Conservation (phyloP, 2,797 vertebrate genomes). For the Chaetodon trifasciatus region DNA sequence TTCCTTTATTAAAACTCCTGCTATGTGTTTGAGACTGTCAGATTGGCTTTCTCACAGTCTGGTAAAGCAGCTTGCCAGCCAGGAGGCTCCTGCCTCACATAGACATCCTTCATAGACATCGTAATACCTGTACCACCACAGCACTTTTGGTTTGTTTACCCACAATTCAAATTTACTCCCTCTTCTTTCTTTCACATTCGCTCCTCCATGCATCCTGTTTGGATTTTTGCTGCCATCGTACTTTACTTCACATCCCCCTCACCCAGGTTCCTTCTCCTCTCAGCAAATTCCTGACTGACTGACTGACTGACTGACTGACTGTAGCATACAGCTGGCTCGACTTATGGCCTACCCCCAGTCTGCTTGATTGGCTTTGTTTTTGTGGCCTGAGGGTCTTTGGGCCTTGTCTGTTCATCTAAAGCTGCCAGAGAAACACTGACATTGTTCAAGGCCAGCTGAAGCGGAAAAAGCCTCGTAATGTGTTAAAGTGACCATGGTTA, state of each 20-base stretch:
- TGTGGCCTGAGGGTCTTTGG: slow-evolving; percentile 48
- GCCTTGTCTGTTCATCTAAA: slow-evolving; percentile 52
- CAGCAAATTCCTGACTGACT: slow-evolving; percentile 71
- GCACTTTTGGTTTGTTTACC: neutral
- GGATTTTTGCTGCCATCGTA: slow-evolving; percentile 1
- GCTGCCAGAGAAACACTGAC: slow-evolving; percentile 41
- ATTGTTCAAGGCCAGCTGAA: slow-evolving; percentile 28
- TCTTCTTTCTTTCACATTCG: neutral
- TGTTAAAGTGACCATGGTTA: slow-evolving; percentile 22
- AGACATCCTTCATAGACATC: slow-evolving; percentile 18
- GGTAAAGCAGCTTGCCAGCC: slow-evolving; percentile 13
- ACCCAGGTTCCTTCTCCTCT: slow-evolving; percentile 45
- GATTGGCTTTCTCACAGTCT: slow-evolving; percentile 30
- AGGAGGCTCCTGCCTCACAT: slow-evolving; percentile 13
- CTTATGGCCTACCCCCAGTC: slow-evolving; percentile 54
- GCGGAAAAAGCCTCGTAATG: slow-evolving; percentile 37
- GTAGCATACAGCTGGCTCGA: slow-evolving; percentile 67
- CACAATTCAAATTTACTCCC: neutral
- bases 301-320: slow-evolving; percentile 56
- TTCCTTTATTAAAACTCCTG: slow-evolving; percentile 31
- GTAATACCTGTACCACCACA: slow-evolving; percentile 22
- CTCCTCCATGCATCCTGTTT: slow-evolving; percentile 16
- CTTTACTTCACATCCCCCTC: slow-evolving; percentile 11
- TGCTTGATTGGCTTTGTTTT: slow-evolving; percentile 64
- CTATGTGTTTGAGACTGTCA: slow-evolving; percentile 30